Evolutionary conservation across 1,140 invertebrate species (phyloP).

Genomic region (Drosophila equinoxialis): DNA sequence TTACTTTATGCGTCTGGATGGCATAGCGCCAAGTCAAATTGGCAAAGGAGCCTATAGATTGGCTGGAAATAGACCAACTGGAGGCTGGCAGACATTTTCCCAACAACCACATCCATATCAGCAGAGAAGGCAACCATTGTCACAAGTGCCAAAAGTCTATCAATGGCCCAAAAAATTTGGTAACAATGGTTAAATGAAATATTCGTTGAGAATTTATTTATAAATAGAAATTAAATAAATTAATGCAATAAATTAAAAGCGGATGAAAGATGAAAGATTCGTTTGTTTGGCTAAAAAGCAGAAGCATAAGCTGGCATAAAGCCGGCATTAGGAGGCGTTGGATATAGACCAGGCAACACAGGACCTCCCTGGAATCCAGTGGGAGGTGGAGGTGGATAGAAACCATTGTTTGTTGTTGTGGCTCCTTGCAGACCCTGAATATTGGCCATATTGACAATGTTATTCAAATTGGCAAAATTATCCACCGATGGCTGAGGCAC

Average conservation of each 20-base stretch:
- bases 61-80: constrained; percentile 26
- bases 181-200: constrained; percentile 28
- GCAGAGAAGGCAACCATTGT: neutral
- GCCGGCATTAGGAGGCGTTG: constrained; percentile 20
- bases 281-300: constrained; percentile 23
- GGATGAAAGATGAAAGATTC: neutral
- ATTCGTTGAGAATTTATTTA: constrained; percentile 39
- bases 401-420: neutral
- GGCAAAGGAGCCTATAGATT: constrained; percentile 57
- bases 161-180: constrained; percentile 46
- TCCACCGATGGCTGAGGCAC: constrained; percentile 48
- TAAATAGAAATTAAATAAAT: constrained; percentile 46
- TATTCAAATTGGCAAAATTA: constrained; percentile 52
- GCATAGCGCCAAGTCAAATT: constrained; percentile 20
- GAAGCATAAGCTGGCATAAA: constrained; percentile 56
- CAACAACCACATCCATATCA: neutral
- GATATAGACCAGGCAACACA: constrained; percentile 34
- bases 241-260: constrained; percentile 71
- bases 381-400: neutral
- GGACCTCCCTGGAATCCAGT: neutral
- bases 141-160: constrained; percentile 15
- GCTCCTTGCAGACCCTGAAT: constrained; percentile 41
- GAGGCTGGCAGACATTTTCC: neutral
- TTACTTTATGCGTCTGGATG: constrained; percentile 37
- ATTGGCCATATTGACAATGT: constrained; percentile 59